A percentile compares a stretch with the other conserved stretches of the same genome.
phyloP scores from a whole-genome alignment of 2,113 vertebrate genomes.

The Neopipo cinnamomea region DNA sequence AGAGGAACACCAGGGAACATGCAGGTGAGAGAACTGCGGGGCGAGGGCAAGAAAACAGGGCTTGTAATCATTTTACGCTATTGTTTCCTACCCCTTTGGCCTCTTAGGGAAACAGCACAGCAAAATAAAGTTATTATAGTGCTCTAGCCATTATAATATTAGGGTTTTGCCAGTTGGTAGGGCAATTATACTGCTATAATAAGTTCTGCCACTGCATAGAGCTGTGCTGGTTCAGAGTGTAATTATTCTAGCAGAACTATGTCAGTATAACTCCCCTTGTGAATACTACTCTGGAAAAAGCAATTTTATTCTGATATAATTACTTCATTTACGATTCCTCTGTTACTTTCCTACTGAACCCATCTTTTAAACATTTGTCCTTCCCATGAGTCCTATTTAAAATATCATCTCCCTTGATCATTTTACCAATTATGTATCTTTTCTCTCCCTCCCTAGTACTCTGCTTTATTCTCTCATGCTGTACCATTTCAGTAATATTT shows the following conservation, averaged over 20 bases:
- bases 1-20: background rate
- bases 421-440: conserved; percentile 37
- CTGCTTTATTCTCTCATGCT: background rate
- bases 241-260: conserved; percentile 34
- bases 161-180: conserved; percentile 24
- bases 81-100: background rate
- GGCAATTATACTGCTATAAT: conserved; percentile 43
- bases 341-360: conserved; percentile 36
- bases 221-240: conserved; percentile 32
- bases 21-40: background rate
- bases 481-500: background rate
- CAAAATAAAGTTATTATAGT: conserved; percentile 20
- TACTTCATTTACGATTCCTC: conserved; percentile 59
- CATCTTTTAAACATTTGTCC: conserved; percentile 44
- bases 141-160: background rate
- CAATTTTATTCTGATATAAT: conserved; percentile 55
- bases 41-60: background rate
- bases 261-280: conserved; percentile 24
- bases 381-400: conserved; percentile 42
- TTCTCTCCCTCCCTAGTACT: background rate
- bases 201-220: conserved; percentile 32
- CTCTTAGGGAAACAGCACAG: background rate
- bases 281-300: conserved; percentile 28
- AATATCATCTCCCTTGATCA: conserved; percentile 42
- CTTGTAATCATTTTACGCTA: background rate